phyloP scores from a whole-genome alignment of 1,140 invertebrate genomes.

The Platorchestia sp. region DNA sequence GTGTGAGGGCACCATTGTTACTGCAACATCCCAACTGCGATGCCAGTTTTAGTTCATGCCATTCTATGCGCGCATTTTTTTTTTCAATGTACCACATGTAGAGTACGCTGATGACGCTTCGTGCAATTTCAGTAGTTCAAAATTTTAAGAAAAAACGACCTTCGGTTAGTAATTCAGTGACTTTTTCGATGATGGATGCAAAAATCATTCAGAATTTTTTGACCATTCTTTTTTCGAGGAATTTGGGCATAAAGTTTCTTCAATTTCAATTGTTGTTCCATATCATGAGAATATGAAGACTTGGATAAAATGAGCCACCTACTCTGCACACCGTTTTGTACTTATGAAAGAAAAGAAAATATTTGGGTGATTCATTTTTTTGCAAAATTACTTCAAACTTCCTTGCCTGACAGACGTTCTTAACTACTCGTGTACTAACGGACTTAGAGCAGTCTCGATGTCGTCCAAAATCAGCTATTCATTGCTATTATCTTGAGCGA shows the following conservation, averaged over 20 bases:
- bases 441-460: neutral
- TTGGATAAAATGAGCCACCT: neutral
- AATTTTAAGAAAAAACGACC: neutral
- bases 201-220: neutral
- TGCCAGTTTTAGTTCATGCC: neutral
- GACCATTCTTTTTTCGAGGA: neutral
- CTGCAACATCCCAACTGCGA: neutral
- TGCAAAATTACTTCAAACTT: neutral
- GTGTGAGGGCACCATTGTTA: neutral
- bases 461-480: no score
- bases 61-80: neutral
- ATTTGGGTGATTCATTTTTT: neutral
- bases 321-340: neutral
- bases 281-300: neutral
- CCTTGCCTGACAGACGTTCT: neutral
- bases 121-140: neutral
- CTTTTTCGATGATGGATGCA: neutral
- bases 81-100: neutral
- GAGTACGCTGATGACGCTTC: neutral
- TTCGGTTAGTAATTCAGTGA: neutral
- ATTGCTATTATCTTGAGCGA: no score
- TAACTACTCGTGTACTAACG: neutral
- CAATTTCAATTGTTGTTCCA: neutral
- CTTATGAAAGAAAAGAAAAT: neutral
- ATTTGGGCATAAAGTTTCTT: neutral